Conservation (phyloP, 2,888 invertebrate genomes). For the Cataglyphis cursor region DNA sequence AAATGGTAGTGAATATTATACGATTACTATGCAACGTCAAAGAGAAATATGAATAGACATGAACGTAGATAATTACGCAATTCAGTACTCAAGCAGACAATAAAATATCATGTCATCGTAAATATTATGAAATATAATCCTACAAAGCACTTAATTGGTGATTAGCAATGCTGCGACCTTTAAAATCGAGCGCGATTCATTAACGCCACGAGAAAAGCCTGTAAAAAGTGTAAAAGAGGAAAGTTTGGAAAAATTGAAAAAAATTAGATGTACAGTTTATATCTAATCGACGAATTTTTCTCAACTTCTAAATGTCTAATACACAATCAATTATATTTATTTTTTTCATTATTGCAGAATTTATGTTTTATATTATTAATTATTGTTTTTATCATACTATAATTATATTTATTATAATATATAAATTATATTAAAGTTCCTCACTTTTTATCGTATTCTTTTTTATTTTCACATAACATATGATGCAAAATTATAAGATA, state of each 20-base stretch:
- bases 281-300: neutral
- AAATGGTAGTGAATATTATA: slow-evolving; percentile 64
- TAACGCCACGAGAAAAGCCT: neutral
- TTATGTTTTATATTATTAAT: neutral
- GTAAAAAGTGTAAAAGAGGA: neutral
- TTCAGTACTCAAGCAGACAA: slow-evolving; percentile 65
- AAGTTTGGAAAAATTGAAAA: neutral
- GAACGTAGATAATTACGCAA: slow-evolving; percentile 72
- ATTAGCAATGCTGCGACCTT: neutral
- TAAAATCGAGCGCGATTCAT: neutral
- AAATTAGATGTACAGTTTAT: neutral
- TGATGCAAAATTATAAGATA: slow-evolving; percentile 26
- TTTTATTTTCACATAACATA: neutral
- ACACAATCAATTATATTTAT: neutral
- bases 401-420: too few relatives aligned
- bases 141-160: slow-evolving; percentile 25
- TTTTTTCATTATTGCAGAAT: neutral
- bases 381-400: too few relatives aligned
- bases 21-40: slow-evolving; percentile 66
- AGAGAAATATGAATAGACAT: slow-evolving; percentile 59
- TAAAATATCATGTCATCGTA: slow-evolving; percentile 73
- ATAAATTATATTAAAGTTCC: too few relatives aligned
- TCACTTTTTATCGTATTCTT: neutral
- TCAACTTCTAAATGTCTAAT: neutral
- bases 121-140: slow-evolving; percentile 26